Percentiles rank a stretch among this genome's conserved stretches.
These are phyloP conservation scores for Mallotus villosus DNA, from an alignment of 2,797 vertebrate species.

Conservation along the genomic window DNA sequence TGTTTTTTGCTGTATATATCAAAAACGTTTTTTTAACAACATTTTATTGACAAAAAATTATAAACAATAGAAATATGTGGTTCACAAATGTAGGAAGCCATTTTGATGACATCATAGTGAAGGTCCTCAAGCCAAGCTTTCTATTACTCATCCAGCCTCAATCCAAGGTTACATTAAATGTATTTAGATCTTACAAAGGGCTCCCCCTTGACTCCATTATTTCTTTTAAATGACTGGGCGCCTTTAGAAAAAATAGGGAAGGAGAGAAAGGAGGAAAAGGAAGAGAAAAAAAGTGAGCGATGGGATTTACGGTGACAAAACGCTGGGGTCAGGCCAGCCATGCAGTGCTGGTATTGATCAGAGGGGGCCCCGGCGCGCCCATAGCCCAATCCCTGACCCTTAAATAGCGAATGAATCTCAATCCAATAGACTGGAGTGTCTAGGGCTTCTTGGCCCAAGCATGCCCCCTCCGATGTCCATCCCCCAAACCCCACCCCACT, in stretches of 20 bases:
- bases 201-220: slow-evolving; percentile 70
- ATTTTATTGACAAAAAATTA: no score
- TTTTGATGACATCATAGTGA: no score
- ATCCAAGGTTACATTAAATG: slow-evolving; percentile 56
- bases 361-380: slow-evolving; percentile 80
- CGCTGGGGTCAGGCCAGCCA: slow-evolving; percentile 74
- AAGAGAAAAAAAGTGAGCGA: slow-evolving; percentile 25
- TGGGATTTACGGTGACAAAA: slow-evolving; percentile 86
- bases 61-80: no score
- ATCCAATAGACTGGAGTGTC: slow-evolving; percentile 95
- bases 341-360: slow-evolving; percentile 86
- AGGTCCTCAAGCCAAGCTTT: background rate
- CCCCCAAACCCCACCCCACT: slow-evolving; percentile 44
- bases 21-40: no score
- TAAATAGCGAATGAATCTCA: slow-evolving; percentile 99
- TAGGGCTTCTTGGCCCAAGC: slow-evolving; percentile 57
- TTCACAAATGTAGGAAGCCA: no score
- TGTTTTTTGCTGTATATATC: no score
- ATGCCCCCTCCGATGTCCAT: slow-evolving; percentile 53
- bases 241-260: slow-evolving; percentile 29
- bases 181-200: slow-evolving; percentile 68
- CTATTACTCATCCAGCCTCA: slow-evolving; percentile 51
- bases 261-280: slow-evolving; percentile 23
- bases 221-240: slow-evolving; percentile 63
- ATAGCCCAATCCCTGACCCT: slow-evolving; percentile 91